Evolutionary conservation across 92 coral and sea anemone species (phyloP).

Genomic region (Zoanthus sansibaricus): DNA sequence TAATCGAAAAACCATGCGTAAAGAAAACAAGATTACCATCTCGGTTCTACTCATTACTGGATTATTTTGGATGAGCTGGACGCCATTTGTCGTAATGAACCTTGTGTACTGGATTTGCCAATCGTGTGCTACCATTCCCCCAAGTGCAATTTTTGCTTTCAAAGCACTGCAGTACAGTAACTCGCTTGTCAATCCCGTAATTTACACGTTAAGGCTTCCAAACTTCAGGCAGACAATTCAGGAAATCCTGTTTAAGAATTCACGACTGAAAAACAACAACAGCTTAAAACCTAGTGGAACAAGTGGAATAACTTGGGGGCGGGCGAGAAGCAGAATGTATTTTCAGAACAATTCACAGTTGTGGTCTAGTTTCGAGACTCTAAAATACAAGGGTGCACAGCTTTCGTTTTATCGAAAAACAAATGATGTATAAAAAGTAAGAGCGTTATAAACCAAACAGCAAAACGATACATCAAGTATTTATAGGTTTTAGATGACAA

Average conservation of each 20-base stretch:
- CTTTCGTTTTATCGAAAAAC: constrained; percentile 44
- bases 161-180: constrained; percentile 68
- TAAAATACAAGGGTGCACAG: constrained; percentile 15
- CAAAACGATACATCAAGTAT: background rate
- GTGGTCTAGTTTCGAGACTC: constrained; percentile 30
- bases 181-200: constrained; percentile 65
- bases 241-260: constrained; percentile 19
- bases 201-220: constrained; percentile 65
- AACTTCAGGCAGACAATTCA: constrained; percentile 60
- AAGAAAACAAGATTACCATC: constrained; percentile 64
- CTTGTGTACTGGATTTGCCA: constrained; percentile 71
- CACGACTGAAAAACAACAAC: background rate
- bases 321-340: constrained; percentile 2
- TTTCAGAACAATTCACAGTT: background rate
- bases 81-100: constrained; percentile 67
- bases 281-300: constrained; percentile 4
- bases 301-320: constrained; percentile 25
- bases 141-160: constrained; percentile 57
- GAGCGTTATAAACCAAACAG: background rate
- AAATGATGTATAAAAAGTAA: background rate
- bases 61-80: constrained; percentile 64
- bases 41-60: constrained; percentile 64
- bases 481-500: background rate
- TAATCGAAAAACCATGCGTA: constrained; percentile 36
- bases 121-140: constrained; percentile 56